A percentile compares a stretch with the other conserved stretches of the same genome.
phyloP scores from a whole-genome alignment of 2,888 invertebrate genomes.

The Synanthedon formicaeformis region DNA sequence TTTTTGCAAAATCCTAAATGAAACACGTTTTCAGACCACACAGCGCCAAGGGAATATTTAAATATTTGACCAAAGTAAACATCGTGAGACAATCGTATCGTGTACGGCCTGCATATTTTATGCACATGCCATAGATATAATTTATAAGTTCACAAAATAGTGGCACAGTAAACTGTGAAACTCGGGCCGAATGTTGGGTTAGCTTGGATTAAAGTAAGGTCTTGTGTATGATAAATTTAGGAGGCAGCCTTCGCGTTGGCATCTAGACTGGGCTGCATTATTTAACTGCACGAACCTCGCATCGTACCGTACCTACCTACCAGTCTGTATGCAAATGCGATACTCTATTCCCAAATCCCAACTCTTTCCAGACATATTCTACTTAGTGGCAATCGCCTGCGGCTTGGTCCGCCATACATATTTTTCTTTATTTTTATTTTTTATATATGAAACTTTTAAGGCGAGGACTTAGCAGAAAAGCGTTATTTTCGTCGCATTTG shows the following conservation, averaged over 20 bases:
- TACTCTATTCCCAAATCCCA: background rate
- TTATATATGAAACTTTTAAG: too few species aligned
- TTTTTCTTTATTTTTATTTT: too few species aligned
- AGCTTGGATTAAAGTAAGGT: constrained; percentile 14
- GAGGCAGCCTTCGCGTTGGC: constrained; percentile 13
- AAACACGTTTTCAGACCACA: too few species aligned
- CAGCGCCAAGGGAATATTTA: too few species aligned
- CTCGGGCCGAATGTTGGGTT: constrained; percentile 2
- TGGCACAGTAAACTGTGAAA: constrained; percentile 3
- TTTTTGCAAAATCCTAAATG: too few species aligned
- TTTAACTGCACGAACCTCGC: constrained; percentile 21
- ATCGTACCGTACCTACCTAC: background rate
- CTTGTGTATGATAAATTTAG: constrained; percentile 22
- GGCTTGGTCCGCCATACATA: too few species aligned
- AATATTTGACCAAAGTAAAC: too few species aligned
- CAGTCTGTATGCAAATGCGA: background rate
- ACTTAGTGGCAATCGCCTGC: too few species aligned
- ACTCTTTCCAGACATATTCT: too few species aligned
- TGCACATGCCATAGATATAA: background rate
- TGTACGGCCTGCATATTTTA: background rate
- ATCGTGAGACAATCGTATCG: background rate
- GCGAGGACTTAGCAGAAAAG: too few species aligned
- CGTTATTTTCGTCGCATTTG: too few species aligned
- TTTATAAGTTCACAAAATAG: background rate
- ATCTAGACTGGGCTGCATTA: constrained; percentile 21